Conservation (phyloP, 2,888 invertebrate genomes). For the Xestia ashworthii region DNA sequence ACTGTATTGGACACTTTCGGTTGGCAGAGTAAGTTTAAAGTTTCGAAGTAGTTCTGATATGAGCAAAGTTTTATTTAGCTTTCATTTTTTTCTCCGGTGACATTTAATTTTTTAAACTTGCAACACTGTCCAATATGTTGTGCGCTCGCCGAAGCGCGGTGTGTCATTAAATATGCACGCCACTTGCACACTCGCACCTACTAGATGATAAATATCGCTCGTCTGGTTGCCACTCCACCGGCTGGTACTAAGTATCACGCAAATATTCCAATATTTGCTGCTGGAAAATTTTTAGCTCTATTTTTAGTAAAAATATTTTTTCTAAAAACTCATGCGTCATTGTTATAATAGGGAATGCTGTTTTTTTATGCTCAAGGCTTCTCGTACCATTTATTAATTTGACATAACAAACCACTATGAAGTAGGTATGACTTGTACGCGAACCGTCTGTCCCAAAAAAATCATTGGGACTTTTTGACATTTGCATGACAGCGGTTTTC, state of each 20-base stretch:
- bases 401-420: constrained; percentile 8
- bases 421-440: background rate
- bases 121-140: constrained; percentile 49
- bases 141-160: constrained; percentile 30
- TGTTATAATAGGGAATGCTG: background rate
- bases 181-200: constrained; percentile 68
- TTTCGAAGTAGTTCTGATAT: constrained; percentile 19
- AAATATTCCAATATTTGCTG: constrained; percentile 56
- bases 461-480: constrained; percentile 50
- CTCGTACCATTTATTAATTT: constrained; percentile 7
- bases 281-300: constrained; percentile 23
- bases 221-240: constrained; percentile 58
- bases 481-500: constrained; percentile 61
- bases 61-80: background rate
- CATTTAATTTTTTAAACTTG: constrained; percentile 20
- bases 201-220: constrained; percentile 63
- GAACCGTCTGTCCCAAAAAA: constrained; percentile 36
- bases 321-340: background rate
- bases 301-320: constrained; percentile 4
- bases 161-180: constrained; percentile 72
- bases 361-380: background rate
- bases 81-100: constrained; percentile 7
- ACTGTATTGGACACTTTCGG: constrained; percentile 44
- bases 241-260: constrained; percentile 57
- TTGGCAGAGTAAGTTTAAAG: constrained; percentile 30